These are phyloP conservation scores for Pelosia muscerda DNA, from an alignment of 2,888 invertebrate genomes.

Conservation along the genomic window DNA sequence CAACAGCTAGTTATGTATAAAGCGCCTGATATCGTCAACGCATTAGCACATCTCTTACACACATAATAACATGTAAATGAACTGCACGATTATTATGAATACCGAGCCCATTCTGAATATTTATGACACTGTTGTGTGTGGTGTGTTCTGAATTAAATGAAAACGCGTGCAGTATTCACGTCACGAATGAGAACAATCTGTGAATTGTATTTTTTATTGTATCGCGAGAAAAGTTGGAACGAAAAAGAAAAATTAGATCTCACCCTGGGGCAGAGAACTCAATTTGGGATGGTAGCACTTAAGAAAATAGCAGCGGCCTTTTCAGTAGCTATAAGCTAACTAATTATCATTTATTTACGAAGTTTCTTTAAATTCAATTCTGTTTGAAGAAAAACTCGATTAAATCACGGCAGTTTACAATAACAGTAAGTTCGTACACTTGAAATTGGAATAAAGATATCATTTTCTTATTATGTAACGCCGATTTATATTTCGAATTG, in stretches of 20 bases:
- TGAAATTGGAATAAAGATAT: not conserved
- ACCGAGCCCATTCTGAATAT: constrained; percentile 74
- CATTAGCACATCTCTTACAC: constrained; percentile 60
- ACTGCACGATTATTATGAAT: constrained; percentile 77
- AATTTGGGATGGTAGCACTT: constrained; percentile 28
- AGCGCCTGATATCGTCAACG: constrained; percentile 28
- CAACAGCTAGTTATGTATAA: not conserved
- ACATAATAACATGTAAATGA: constrained; percentile 80
- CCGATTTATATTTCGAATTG: not conserved
- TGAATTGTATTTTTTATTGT: constrained; percentile 47
- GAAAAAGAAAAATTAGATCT: constrained; percentile 46
- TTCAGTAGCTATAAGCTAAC: constrained; percentile 21
- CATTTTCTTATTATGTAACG: not conserved
- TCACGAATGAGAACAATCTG: constrained; percentile 59
- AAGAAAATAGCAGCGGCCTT: constrained; percentile 28
- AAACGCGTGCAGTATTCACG: constrained; percentile 62
- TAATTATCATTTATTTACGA: constrained; percentile 4
- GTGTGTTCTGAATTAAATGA: constrained; percentile 65
- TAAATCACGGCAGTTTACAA: not conserved
- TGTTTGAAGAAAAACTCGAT: constrained; percentile 7
- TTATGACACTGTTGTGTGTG: constrained; percentile 66
- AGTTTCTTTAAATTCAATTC: constrained; percentile 9
- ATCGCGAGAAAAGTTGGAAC: constrained; percentile 39
- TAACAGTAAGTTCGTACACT: not conserved
- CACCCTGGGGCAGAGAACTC: constrained; percentile 38